Conservation (phyloP, 1,140 invertebrate species). For the Megalopta genalis region DNA sequence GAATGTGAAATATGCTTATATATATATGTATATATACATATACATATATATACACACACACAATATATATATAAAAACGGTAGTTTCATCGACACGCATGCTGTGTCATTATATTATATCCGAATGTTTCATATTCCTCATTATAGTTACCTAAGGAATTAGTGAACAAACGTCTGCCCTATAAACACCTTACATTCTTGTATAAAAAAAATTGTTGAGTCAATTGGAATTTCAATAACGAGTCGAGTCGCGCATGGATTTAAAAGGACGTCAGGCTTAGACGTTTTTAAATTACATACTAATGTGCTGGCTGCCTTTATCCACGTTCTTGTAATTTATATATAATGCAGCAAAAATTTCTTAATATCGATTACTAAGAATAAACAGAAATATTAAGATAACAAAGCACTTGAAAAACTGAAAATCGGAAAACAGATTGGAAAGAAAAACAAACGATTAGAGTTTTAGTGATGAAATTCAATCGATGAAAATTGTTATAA, state of each 20-base stretch:
- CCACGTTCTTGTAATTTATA: neutral
- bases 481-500: neutral
- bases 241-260: neutral
- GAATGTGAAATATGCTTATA: neutral
- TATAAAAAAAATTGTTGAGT: neutral
- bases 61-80: neutral
- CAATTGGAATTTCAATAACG: neutral
- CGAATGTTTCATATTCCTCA: neutral
- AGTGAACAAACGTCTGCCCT: neutral
- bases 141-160: neutral
- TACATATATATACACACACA: too few species aligned
- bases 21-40: too few species aligned
- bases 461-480: neutral
- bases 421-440: neutral
- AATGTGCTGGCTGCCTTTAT: neutral
- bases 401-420: neutral
- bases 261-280: neutral
- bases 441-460: neutral
- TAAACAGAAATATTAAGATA: neutral
- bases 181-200: neutral
- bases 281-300: neutral
- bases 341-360: neutral
- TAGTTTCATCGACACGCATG: neutral
- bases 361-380: too few species aligned
- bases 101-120: neutral